Percentiles rank a stretch among this genome's conserved stretches.
Evolutionary conservation across 2,888 invertebrate species (phyloP).

Genomic region (Vanessa cardui): DNA sequence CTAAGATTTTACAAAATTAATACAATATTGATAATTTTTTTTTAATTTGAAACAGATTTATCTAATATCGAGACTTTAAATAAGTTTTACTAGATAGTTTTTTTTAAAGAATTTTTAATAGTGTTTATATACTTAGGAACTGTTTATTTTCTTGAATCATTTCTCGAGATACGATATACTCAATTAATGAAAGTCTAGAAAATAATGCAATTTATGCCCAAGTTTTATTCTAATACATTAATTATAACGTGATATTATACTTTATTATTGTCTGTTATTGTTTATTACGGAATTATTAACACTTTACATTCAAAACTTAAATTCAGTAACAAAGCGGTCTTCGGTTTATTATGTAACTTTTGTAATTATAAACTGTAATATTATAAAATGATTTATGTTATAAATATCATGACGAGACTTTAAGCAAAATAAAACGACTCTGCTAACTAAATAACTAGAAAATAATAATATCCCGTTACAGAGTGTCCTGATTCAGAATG

Average conservation of each 20-base stretch:
- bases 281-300: constrained; percentile 51
- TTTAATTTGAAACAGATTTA: no score
- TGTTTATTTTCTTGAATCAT: no score
- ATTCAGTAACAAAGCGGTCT: constrained; percentile 55
- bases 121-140: no score
- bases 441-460: constrained; percentile 12
- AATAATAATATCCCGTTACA: constrained; percentile 43
- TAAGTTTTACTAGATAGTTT: no score
- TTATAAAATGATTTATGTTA: neutral
- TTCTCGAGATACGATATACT: no score
- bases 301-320: constrained; percentile 70
- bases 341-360: neutral
- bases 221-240: neutral
- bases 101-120: no score
- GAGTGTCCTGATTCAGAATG: constrained; percentile 54
- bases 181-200: no score
- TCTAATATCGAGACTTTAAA: no score
- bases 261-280: neutral
- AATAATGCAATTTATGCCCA: no score
- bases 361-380: neutral
- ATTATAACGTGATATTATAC: neutral
- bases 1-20: no score
- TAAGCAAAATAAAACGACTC: neutral
- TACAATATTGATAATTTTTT: no score
- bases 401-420: neutral